A percentile compares a stretch with the other conserved stretches of the same genome.
phyloP scores from a whole-genome alignment of 2,888 invertebrate species.

The Pollenia amentaria region DNA sequence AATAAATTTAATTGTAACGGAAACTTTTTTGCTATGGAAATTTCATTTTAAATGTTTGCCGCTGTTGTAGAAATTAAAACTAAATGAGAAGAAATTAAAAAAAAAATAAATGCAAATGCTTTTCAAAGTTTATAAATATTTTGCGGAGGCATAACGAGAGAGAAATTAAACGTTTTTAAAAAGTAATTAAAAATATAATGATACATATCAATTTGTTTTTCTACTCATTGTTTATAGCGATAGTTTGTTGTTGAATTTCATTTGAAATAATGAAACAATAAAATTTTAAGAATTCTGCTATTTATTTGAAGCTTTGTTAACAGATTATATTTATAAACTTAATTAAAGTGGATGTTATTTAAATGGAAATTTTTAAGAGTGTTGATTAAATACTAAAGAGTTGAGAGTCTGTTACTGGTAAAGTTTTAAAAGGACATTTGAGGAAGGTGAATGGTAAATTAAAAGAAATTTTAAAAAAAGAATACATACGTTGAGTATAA shows the following conservation, averaged over 20 bases:
- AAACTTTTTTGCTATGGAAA: constrained; percentile 32
- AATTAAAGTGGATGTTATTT: neutral
- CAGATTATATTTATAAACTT: neutral
- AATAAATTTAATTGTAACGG: constrained; percentile 27
- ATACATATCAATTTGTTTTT: neutral
- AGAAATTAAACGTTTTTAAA: constrained; percentile 36
- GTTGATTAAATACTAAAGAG: too few species aligned
- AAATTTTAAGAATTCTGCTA: neutral
- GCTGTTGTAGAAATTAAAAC: constrained; percentile 13
- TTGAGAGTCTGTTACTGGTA: too few species aligned
- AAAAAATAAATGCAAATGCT: constrained; percentile 13
- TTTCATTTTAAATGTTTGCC: constrained; percentile 32
- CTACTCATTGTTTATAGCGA: neutral
- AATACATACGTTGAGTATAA: too few species aligned
- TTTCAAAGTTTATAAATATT: constrained; percentile 22
- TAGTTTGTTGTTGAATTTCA: neutral
- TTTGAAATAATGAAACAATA: neutral
- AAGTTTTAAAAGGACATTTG: too few species aligned
- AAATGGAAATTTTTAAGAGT: neutral
- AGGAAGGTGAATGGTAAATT: too few species aligned
- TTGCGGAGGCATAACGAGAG: neutral
- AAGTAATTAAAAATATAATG: constrained; percentile 46
- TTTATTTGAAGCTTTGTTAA: neutral
- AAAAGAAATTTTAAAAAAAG: too few species aligned
- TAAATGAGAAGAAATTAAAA: constrained; percentile 1